Percentiles rank a stretch among this genome's conserved stretches.
These are phyloP conservation scores for Irena cyanogastra DNA, from an alignment of 2,113 vertebrate species.

Conservation along the genomic window DNA sequence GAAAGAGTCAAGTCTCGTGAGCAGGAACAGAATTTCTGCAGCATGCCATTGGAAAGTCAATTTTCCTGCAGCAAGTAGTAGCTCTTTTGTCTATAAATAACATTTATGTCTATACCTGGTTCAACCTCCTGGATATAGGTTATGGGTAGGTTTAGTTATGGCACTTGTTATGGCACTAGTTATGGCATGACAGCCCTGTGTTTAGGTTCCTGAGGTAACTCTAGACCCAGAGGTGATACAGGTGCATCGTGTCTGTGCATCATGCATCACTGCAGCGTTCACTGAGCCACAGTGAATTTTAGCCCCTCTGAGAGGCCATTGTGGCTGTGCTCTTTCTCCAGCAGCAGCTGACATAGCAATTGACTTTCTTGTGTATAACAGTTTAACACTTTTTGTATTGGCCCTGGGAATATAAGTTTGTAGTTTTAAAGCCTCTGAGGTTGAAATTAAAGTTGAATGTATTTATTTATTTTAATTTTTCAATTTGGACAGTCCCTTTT, in stretches of 20 bases:
- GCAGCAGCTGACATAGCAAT: background rate
- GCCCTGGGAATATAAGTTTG: background rate
- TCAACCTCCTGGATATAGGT: background rate
- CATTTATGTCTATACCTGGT: background rate
- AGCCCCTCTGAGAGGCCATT: background rate
- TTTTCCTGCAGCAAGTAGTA: background rate
- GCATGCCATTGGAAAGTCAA: background rate
- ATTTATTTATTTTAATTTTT: background rate
- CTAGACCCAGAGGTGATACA: background rate
- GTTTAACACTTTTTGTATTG: background rate
- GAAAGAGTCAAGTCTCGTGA: background rate
- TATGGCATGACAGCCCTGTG: fast-evolving
- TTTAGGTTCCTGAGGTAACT: background rate
- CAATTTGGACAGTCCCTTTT: background rate
- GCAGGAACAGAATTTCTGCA: background rate
- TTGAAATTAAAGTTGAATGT: background rate
- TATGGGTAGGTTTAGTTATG: background rate
- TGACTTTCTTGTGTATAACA: background rate
- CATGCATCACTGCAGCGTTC: background rate
- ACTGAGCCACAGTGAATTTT: background rate
- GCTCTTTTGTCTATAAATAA: constrained; percentile 17
- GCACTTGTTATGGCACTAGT: too few species aligned
- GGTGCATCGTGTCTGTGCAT: background rate
- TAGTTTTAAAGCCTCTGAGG: background rate
- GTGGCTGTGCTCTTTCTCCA: background rate